A percentile compares a stretch with the other conserved stretches of the same genome.
Conservation (phyloP, 2,113 vertebrate genomes). For the Syngnathoides biaculeatus region DNA sequence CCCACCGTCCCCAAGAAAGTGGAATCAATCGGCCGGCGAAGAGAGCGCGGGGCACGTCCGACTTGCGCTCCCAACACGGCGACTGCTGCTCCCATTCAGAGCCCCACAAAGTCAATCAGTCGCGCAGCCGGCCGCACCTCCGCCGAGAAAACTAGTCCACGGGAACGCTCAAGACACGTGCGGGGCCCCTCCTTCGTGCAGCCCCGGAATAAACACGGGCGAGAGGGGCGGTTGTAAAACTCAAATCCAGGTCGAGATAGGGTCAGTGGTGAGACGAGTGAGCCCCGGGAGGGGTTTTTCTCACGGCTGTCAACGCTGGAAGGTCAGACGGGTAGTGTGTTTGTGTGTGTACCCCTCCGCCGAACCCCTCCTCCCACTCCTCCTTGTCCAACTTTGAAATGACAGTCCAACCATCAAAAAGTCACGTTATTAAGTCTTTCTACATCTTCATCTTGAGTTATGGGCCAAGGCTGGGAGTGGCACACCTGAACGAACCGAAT, state of each 20-base stretch:
- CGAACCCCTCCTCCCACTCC: conserved; percentile 48
- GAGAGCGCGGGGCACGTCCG: background rate
- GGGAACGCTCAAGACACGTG: background rate
- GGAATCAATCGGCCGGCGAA: conserved; percentile 3
- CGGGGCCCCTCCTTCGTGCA: background rate
- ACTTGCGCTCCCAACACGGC: conserved; percentile 36
- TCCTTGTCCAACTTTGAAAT: background rate
- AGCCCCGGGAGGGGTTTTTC: background rate
- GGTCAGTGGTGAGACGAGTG: background rate
- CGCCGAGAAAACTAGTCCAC: conserved; percentile 73
- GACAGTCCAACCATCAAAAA: background rate
- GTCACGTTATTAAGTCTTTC: background rate
- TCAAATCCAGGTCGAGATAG: background rate
- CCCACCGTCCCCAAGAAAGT: conserved; percentile 48
- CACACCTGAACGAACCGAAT: background rate
- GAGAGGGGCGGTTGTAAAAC: background rate
- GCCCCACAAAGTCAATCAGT: conserved; percentile 39
- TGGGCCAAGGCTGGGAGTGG: background rate
- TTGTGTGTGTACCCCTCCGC: conserved; percentile 62
- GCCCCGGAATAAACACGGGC: conserved; percentile 5
- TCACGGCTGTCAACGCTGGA: conserved; percentile 39
- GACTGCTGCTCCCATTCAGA: conserved; percentile 65
- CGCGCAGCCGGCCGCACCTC: conserved; percentile 55
- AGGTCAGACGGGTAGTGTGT: conserved; percentile 30
- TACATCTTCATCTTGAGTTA: background rate